Percentiles rank a stretch among this genome's conserved stretches.
Conservation (phyloP, 1,140 invertebrate species). For the Carcinoscorpius rotundicauda region DNA sequence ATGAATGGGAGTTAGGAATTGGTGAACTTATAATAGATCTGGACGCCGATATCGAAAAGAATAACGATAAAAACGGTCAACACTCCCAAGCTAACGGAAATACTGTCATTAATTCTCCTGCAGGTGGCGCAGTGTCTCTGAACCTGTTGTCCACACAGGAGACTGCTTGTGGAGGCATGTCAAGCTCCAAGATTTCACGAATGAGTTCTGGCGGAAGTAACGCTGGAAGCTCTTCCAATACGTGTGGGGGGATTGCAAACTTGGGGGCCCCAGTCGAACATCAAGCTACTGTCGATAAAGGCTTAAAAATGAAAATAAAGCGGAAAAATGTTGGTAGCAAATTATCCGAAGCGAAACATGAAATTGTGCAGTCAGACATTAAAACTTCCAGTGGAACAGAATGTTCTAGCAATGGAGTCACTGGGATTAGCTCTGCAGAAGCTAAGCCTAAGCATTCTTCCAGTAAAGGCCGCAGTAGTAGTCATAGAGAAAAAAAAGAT, state of each 20-base stretch:
- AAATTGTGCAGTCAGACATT: conserved; percentile 70
- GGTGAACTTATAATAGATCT: conserved; percentile 88
- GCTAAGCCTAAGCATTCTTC: conserved; percentile 23
- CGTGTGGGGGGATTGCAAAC: too few relatives aligned
- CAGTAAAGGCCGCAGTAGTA: conserved; percentile 22
- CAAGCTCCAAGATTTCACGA: too few relatives aligned
- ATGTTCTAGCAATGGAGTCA: too few relatives aligned
- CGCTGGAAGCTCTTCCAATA: too few relatives aligned
- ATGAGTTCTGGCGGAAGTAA: too few relatives aligned
- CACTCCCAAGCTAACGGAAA: too few relatives aligned
- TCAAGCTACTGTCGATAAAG: conserved; percentile 79
- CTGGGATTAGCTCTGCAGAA: not conserved
- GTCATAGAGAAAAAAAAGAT: conserved; percentile 26
- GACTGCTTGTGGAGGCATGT: too few relatives aligned
- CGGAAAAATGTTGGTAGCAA: conserved; percentile 85
- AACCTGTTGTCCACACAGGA: too few relatives aligned
- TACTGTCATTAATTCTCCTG: too few relatives aligned
- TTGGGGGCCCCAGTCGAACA: conserved; percentile 38
- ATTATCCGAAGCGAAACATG: conserved; percentile 83
- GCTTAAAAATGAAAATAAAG: conserved; percentile 97
- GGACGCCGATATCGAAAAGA: conserved; percentile 90
- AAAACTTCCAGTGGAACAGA: conserved; percentile 16
- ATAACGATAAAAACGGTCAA: conserved; percentile 40
- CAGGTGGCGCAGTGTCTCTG: too few relatives aligned
- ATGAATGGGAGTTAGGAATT: conserved; percentile 88